Percentiles rank a stretch among this genome's conserved stretches.
Evolutionary conservation across 1,140 invertebrate genomes (phyloP).

Genomic region (Achatina immaculata): DNA sequence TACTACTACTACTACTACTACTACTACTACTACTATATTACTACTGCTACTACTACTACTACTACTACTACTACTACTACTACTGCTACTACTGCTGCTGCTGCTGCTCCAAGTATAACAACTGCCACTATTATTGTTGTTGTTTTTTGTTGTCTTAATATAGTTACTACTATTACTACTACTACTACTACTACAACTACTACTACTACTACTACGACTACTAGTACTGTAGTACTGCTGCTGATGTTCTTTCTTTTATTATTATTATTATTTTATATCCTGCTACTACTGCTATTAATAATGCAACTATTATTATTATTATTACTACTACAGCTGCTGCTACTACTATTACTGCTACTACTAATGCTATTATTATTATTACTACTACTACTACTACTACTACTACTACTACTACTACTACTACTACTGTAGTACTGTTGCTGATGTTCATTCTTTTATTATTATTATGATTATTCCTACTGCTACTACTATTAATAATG

Average conservation of each 20-base stretch:
- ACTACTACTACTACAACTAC: background rate
- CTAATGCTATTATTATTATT: background rate
- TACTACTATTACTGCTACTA: background rate
- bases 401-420: background rate
- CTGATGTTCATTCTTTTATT: too few species aligned
- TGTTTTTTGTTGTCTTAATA: background rate
- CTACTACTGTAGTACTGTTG: background rate
- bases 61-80: conserved; percentile 12
- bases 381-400: background rate
- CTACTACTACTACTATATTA: background rate
- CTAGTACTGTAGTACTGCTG: background rate
- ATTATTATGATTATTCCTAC: too few species aligned
- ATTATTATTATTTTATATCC: background rate
- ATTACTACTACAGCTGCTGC: conserved; percentile 3
- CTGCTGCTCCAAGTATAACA: background rate
- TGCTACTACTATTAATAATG: too few species aligned
- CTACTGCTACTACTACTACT: background rate
- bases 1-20: too few species aligned
- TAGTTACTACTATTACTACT: background rate
- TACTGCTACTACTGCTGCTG: conserved; percentile 3
- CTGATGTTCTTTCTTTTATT: too few species aligned
- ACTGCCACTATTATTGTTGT: background rate
- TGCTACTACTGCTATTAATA: conserved; percentile 3
- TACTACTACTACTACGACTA: background rate
- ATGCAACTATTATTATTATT: background rate